Evolutionary conservation across 2,888 invertebrate genomes (phyloP), one percentile per base, ranked within the genome.

Genomic region (Diloba caeruleocephala): DNA sequence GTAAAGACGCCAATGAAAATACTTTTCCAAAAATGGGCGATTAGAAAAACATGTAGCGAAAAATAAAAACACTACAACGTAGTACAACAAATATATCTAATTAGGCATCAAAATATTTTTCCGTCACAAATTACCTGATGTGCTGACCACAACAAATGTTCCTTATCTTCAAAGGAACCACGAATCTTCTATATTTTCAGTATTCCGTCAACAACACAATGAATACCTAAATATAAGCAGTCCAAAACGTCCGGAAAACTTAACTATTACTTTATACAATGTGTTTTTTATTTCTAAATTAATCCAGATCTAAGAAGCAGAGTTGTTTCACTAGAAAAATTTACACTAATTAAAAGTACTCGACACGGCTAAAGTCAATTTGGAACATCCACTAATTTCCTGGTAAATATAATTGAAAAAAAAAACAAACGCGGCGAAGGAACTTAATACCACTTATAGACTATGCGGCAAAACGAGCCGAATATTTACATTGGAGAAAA

Each of bases 401-500:
- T 67, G 66, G 70, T 71, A 63, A 65, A 59, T 41, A 29, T 73
- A 74, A 77, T 61, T n/a, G n/a, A 78, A 81, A 79, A 83, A 82
- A 75, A 77, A 73, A 63, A 59, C 57, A 60, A 82, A 87, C 87
- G 84, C 85, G 84, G 67, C 70, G 78, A 81, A 92, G 93, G 92
- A 93, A 93, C 93, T 90, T 84, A 89, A 88, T 85, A 92, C 92
- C 93, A 89, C 92, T 92, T 92, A 92, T 79, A 89, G 88, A 89
- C 91, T 92, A 92, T 90, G 92, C 92, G 91, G 90, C 90, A 88
- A 87, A 85, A 87, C 84, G 85, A 85, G 90, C 91, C 92, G 91
- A 90, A 90, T 93, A 93, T 93, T 93, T 93, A 93, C 92, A 92
- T 92, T 91, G 88, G 85, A 86, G 89, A 89, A 91, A 92, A 92